Base-by-base conservation (phyloP, 2,888 invertebrate species). In the Zygothrica quintamaculata region DNA sequence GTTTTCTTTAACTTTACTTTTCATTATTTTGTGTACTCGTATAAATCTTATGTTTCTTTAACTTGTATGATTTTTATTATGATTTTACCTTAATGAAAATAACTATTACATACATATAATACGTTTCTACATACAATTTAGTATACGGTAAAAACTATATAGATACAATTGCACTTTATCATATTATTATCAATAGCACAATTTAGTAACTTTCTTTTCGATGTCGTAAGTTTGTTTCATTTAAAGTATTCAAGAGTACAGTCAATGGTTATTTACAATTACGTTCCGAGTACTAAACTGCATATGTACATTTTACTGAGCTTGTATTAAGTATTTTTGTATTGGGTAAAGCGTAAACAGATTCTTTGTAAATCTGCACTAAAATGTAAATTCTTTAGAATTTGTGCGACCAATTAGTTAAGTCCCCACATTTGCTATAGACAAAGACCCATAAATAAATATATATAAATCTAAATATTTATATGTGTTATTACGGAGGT, bases 221-320 rank as follows among this genome's bases (percentile, higher is more conserved):
- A 31, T 31, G 1, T 31, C 9, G 1, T 9, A 11, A 36, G 8
- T 6, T 36, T 15, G n/a, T 36, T 12, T 4, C 6, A 15, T 36
- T 12, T 36, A 22, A 22, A 22, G 18, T 22, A 22, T 22, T 22
- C 18, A 22, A 2, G 18, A n/a, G n/a, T n/a, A n/a, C n/a, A n/a
- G n/a, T n/a, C n/a, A n/a, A n/a, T n/a, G n/a, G n/a, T n/a, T n/a
- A n/a, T 22, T 22, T 5, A 22, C 18, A 5, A 3, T 22, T 5
- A 22, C 1, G 15, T 43, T 43, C n/a, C n/a, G 15, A 11, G 7
- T 26, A 13, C 37, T 3, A 6, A 72, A 11, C 18, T 22, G 36
- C 36, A 64, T 29, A 61, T 50, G 86, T 84, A 85, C 72, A 74
- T 85, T 80, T 80, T 82, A 87, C 79, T 36, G 43, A 72, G 84